These are phyloP conservation scores for Sphaeridia pumilis DNA, from an alignment of 2,888 invertebrate genomes.

Conservation along the genomic window DNA sequence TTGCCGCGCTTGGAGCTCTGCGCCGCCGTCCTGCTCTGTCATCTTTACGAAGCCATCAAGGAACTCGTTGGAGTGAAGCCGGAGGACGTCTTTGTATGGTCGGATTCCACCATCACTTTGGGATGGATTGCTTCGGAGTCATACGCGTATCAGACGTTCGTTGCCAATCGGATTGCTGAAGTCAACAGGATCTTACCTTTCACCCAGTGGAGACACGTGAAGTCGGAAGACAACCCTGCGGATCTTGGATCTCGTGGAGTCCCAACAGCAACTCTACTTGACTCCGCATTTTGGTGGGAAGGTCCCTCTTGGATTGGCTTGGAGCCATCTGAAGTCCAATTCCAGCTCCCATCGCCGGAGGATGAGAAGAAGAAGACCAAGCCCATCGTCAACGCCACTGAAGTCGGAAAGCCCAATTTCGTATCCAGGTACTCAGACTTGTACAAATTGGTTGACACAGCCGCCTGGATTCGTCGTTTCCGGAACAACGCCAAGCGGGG, in stretches of 20 bases:
- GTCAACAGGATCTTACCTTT: background rate
- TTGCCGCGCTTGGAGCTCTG: constrained; percentile 36
- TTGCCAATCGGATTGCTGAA: background rate
- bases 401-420: background rate
- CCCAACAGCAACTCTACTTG: no score
- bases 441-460: background rate
- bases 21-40: background rate
- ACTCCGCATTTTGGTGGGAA: no score
- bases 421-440: background rate
- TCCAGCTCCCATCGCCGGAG: background rate
- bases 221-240: background rate
- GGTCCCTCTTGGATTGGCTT: no score
- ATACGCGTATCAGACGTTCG: background rate
- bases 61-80: background rate
- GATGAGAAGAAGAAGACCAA: background rate
- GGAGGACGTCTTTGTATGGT: background rate
- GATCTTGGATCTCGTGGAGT: background rate
- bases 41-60: background rate
- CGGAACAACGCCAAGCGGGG: background rate
- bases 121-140: background rate
- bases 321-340: background rate
- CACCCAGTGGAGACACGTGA: background rate
- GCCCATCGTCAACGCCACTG: background rate
- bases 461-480: background rate
- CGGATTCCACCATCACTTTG: background rate